phyloP scores from a whole-genome alignment of 1,140 invertebrate species.

The Heliconius melpomene region DNA sequence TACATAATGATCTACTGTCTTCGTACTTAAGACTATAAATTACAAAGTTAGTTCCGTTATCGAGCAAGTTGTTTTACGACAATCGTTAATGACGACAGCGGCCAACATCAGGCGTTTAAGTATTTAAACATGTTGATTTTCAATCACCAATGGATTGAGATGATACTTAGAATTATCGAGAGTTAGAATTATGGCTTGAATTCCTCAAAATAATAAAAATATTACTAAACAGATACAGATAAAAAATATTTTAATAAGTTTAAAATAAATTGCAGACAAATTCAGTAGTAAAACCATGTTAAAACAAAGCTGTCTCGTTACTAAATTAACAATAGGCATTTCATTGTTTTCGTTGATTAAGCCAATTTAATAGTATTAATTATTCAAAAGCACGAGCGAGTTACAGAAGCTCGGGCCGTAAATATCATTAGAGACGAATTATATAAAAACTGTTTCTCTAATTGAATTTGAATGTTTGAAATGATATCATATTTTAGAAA shows the following conservation, averaged over 20 bases:
- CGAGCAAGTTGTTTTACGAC: slow-evolving; percentile 54
- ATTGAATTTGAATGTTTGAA: neutral
- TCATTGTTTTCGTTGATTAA: slow-evolving; percentile 31
- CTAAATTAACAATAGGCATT: slow-evolving; percentile 19
- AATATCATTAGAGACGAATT: slow-evolving; percentile 9
- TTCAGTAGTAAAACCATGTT: neutral
- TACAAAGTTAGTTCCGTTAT: slow-evolving; percentile 55
- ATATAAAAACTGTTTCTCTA: neutral
- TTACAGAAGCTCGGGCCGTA: slow-evolving; percentile 14
- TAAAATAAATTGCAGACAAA: neutral
- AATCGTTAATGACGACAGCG: slow-evolving; percentile 46
- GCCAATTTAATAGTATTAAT: slow-evolving; percentile 31
- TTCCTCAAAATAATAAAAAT: too few relatives aligned
- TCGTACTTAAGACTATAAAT: slow-evolving; percentile 43
- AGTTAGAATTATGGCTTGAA: too few relatives aligned
- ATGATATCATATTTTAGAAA: neutral
- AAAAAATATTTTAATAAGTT: neutral
- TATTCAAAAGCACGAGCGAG: slow-evolving; percentile 28
- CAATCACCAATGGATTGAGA: neutral
- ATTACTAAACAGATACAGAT: neutral
- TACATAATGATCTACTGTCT: slow-evolving; percentile 22
- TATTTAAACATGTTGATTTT: slow-evolving; percentile 15
- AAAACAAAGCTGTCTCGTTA: slow-evolving; percentile 5
- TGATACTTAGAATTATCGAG: neutral
- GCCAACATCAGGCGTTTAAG: slow-evolving; percentile 28